Percentiles rank a stretch among this genome's conserved stretches.
Evolutionary conservation across 1,140 invertebrate species (phyloP).

Genomic region (Tachypleus tridentatus): DNA sequence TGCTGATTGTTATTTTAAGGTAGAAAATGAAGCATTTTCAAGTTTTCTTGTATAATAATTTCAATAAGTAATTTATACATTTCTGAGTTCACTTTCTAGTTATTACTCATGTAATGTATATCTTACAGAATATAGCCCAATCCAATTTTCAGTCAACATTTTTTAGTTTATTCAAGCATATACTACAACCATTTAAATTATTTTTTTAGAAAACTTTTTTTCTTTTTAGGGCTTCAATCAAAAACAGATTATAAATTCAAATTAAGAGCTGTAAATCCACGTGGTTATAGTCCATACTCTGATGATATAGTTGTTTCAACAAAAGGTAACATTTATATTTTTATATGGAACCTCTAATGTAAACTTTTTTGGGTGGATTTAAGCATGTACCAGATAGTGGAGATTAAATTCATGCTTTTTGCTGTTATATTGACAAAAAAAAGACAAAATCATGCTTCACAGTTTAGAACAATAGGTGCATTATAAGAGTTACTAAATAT

Average conservation of each 20-base stretch:
- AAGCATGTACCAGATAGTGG: background rate
- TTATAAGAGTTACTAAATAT: slow-evolving; percentile 4
- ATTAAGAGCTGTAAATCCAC: slow-evolving; percentile 26
- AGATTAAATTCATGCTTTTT: background rate
- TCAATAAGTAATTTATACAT: background rate
- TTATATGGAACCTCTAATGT: background rate
- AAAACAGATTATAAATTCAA: slow-evolving; percentile 25
- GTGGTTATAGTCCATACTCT: slow-evolving; percentile 25
- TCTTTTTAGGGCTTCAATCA: slow-evolving; percentile 20
- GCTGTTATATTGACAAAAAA: background rate
- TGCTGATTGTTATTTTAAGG: too few relatives aligned
- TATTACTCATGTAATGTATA: background rate
- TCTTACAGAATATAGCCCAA: too few relatives aligned
- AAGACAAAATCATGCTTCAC: background rate
- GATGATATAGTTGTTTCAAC: slow-evolving; percentile 23
- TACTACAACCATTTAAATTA: background rate
- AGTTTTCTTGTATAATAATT: background rate
- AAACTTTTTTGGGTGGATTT: background rate
- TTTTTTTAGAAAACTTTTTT: background rate
- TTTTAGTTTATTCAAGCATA: background rate
- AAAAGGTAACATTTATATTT: slow-evolving; percentile 21
- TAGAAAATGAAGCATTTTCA: background rate
- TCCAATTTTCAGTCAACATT: too few relatives aligned
- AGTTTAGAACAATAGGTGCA: background rate
- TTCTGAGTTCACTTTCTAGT: background rate